Evolutionary conservation across 2,888 invertebrate species (phyloP).

Genomic region (Idaea aversata): DNA sequence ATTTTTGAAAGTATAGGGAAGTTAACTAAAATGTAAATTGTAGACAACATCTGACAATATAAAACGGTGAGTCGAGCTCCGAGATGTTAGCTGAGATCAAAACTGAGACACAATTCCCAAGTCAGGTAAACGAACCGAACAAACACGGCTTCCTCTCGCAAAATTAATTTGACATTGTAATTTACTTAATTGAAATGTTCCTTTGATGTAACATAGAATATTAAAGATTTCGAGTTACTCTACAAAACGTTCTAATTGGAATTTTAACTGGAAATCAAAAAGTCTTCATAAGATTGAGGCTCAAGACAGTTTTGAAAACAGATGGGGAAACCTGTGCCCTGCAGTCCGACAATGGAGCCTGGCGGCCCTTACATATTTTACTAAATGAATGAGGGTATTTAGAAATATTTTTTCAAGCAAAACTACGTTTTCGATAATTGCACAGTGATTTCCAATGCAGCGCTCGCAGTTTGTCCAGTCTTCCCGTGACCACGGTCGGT

Average conservation of each 20-base stretch:
- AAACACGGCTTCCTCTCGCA: constrained; percentile 16
- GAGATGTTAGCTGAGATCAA: constrained; percentile 15
- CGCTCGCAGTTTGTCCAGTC: too few relatives aligned
- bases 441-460: too few relatives aligned
- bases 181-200: constrained; percentile 33
- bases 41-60: background rate
- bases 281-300: too few relatives aligned
- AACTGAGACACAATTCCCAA: constrained; percentile 10
- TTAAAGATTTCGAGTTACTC: background rate
- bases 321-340: too few relatives aligned
- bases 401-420: too few relatives aligned
- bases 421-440: too few relatives aligned
- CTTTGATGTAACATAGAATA: constrained; percentile 24
- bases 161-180: constrained; percentile 37
- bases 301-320: too few relatives aligned
- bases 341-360: too few relatives aligned
- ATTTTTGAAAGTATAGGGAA: too few relatives aligned
- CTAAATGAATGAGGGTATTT: too few relatives aligned
- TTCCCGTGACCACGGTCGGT: too few relatives aligned
- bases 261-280: background rate
- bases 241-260: background rate
- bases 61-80: background rate
- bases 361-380: too few relatives aligned
- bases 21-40: background rate
- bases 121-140: constrained; percentile 25